phyloP scores from a whole-genome alignment of 53 echinoderm and acorn worm genomes.

The Arbacia lixula region DNA sequence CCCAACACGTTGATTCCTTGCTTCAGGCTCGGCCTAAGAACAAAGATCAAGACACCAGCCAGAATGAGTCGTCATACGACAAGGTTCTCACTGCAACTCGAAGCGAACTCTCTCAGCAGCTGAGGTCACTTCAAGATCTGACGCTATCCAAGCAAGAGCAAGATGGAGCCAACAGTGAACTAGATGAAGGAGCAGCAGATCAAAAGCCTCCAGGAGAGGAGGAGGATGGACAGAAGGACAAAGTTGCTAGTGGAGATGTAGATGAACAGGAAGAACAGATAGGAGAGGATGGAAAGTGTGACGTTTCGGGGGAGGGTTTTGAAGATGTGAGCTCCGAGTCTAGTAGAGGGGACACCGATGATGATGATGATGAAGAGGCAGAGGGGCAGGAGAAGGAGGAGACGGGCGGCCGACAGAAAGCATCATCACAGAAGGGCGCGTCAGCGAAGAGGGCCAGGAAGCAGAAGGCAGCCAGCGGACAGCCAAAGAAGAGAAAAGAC shows the following conservation, averaged over 20 bases:
- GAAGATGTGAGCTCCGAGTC: neutral
- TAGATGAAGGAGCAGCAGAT: neutral
- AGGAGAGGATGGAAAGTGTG: neutral
- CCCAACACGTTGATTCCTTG: no score
- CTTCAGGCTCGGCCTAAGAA: no score
- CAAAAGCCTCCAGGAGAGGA: neutral
- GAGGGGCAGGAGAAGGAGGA: constrained; percentile 4
- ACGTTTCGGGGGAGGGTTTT: constrained; percentile 11
- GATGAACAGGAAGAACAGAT: neutral
- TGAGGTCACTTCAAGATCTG: no score
- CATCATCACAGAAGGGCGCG: neutral
- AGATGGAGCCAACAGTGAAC: no score
- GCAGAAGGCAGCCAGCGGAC: neutral
- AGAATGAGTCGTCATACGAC: no score
- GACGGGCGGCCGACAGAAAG: neutral
- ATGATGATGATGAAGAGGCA: neutral
- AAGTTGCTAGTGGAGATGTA: neutral
- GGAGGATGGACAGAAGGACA: neutral
- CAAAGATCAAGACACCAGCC: no score
- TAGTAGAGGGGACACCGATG: constrained; percentile 4
- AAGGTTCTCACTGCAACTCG: no score
- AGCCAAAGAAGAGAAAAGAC: constrained; percentile 31
- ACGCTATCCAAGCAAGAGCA: neutral
- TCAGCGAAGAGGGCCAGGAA: neutral
- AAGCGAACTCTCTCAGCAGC: no score